phyloP scores from a whole-genome alignment of 2,797 vertebrate species.

The Lacerta agilis region DNA sequence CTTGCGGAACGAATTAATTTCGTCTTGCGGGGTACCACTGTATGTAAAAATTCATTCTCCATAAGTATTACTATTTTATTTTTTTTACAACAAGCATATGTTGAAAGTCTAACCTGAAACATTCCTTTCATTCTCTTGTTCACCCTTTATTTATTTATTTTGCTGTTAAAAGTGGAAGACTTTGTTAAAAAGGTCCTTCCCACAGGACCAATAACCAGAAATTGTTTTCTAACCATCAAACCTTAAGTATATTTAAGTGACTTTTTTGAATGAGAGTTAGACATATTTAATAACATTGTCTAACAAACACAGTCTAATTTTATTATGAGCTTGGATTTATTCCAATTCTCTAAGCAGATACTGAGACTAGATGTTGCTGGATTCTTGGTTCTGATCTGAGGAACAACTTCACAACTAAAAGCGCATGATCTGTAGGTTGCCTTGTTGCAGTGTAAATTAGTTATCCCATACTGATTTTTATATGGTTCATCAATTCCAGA shows the following conservation, averaged over 20 bases:
- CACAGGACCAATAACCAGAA: neutral
- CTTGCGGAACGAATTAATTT: too few relatives aligned
- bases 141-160: neutral
- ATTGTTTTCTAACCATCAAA: neutral
- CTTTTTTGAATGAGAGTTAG: neutral
- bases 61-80: neutral
- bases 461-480: neutral
- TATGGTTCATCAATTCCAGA: neutral
- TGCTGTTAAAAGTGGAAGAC: neutral
- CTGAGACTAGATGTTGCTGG: neutral
- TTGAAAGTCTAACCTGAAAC: neutral
- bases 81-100: neutral
- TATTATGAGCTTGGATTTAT: neutral
- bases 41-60: neutral
- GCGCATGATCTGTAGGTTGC: neutral
- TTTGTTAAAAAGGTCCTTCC: conserved; percentile 5
- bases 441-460: neutral
- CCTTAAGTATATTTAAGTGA: neutral
- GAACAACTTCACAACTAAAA: neutral
- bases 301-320: neutral
- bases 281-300: neutral
- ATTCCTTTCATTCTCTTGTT: neutral
- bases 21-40: too few relatives aligned
- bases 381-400: neutral
- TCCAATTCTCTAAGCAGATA: neutral